phyloP scores from a whole-genome alignment of 2,888 invertebrate genomes.

The Pyrgus malvae region DNA sequence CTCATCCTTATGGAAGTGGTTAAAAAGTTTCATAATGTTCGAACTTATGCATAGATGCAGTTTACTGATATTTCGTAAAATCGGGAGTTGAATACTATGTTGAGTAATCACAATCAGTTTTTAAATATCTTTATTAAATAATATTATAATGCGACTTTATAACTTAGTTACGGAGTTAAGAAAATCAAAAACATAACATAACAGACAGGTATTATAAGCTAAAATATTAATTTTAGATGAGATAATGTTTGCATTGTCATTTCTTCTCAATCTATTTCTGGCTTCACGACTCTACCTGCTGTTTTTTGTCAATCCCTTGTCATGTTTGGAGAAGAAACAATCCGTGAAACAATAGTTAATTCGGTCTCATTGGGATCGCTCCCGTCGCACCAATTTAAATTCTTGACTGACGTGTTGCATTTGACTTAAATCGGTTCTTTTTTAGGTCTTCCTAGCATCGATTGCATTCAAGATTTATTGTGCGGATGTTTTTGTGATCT shows the following conservation, averaged over 20 bases:
- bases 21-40: too few species aligned
- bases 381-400: constrained; percentile 64
- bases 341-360: constrained; percentile 74
- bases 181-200: neutral
- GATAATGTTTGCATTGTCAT: constrained; percentile 14
- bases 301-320: constrained; percentile 67
- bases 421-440: constrained; percentile 46
- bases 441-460: constrained; percentile 38
- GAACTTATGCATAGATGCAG: too few species aligned
- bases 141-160: too few species aligned
- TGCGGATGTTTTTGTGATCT: constrained; percentile 42
- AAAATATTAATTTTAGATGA: neutral
- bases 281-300: constrained; percentile 58
- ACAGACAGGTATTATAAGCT: neutral
- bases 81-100: too few species aligned
- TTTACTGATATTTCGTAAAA: too few species aligned
- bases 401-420: constrained; percentile 53
- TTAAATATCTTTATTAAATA: too few species aligned
- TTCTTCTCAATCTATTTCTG: constrained; percentile 37
- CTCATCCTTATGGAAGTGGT: too few species aligned
- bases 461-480: constrained; percentile 55
- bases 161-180: too few species aligned
- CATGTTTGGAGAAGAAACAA: constrained; percentile 69
- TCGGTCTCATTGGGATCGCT: constrained; percentile 53
- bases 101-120: too few species aligned